phyloP scores from a whole-genome alignment of 2,888 invertebrate species.

The Frankliniella intonsa region DNA sequence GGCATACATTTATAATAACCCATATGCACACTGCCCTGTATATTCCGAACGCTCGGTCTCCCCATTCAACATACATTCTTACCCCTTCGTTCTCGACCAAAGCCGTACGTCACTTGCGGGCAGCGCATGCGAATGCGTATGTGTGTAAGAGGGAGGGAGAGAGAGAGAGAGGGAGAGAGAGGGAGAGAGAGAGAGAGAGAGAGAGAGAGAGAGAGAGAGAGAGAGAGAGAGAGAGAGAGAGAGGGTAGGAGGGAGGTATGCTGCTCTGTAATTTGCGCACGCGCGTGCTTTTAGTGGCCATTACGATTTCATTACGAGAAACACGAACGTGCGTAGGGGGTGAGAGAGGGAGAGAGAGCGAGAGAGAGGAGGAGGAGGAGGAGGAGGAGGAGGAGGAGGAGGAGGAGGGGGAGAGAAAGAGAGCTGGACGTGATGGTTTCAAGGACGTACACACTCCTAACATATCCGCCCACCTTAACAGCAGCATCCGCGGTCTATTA shows the following conservation, averaged over 20 bases:
- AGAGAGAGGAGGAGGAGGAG: not conserved
- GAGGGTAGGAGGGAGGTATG: not conserved
- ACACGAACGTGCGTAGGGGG: not conserved
- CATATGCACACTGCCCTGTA: no score
- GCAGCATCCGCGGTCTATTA: not conserved
- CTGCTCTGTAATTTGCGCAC: not conserved
- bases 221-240: no score
- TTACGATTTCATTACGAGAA: slow-evolving; percentile 20
- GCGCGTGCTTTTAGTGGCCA: slow-evolving; percentile 3
- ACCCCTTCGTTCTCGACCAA: no score
- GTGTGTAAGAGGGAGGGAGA: no score
- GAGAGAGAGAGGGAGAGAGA: no score
- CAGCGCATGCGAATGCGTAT: no score
- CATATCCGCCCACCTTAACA: not conserved
- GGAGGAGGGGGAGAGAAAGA: not conserved
- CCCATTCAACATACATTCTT: no score
- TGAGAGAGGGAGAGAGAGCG: not conserved
- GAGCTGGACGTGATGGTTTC: slow-evolving; percentile 3
- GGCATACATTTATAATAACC: no score
- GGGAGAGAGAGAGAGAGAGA: no score
- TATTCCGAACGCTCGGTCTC: no score
- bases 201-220: no score
- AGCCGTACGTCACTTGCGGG: no score
- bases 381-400: not conserved
- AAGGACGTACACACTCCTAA: not conserved